Percentiles rank a stretch among this genome's conserved stretches.
phyloP scores from a whole-genome alignment of 2,797 vertebrate species.

The Pteronotus mesoamericanus region DNA sequence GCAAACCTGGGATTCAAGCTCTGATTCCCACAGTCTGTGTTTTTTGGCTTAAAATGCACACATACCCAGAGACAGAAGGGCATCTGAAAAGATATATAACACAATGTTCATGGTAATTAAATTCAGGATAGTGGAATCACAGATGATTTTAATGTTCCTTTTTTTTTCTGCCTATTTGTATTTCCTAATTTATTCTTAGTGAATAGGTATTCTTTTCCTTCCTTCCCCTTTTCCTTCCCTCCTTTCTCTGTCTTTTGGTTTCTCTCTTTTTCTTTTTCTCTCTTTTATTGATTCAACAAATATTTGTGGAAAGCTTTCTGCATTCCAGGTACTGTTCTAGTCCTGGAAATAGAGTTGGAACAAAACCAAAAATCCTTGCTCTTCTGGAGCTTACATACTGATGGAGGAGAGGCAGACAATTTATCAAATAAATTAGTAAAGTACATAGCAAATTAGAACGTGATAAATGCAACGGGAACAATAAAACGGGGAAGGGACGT shows the following conservation, averaged over 20 bases:
- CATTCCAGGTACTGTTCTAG: background rate
- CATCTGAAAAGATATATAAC: background rate
- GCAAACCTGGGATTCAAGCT: slow-evolving; percentile 3
- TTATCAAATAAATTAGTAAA: background rate
- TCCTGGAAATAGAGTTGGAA: background rate
- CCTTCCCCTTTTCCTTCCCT: background rate
- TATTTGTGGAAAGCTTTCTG: background rate
- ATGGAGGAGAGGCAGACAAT: background rate
- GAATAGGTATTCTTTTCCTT: background rate
- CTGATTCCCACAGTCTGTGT: background rate
- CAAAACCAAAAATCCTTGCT: background rate
- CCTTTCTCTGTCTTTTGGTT: background rate
- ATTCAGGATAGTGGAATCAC: background rate
- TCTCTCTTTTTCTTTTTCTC: background rate
- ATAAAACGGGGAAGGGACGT: background rate
- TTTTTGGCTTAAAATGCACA: background rate
- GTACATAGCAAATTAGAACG: background rate
- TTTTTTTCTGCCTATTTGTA: background rate
- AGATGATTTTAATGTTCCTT: background rate
- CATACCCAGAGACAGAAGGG: background rate
- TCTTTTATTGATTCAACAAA: background rate
- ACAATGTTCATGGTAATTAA: background rate
- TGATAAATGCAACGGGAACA: background rate
- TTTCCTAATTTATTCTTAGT: background rate
- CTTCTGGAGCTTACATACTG: background rate